phyloP scores from a whole-genome alignment of 1,140 invertebrate species.

The Maniola jurtina region DNA sequence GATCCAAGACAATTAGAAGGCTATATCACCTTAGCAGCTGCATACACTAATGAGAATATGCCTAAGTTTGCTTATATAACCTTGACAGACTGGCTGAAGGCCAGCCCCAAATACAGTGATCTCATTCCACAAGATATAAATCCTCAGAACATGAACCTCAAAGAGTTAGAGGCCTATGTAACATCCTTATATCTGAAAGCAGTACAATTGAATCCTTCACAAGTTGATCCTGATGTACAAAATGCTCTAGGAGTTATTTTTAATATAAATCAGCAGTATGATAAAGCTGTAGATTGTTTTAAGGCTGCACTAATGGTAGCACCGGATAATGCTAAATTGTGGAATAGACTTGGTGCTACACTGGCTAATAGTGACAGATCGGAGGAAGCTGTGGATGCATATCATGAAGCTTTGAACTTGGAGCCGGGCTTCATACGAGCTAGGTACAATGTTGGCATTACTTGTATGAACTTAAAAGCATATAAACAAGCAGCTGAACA shows the following conservation, averaged over 20 bases:
- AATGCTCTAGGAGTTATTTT: slow-evolving; percentile 97
- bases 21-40: slow-evolving; percentile 94
- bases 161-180: slow-evolving; percentile 79
- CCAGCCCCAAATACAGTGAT: slow-evolving; percentile 91
- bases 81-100: slow-evolving; percentile 90
- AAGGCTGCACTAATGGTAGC: slow-evolving; percentile 90
- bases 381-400: slow-evolving; percentile 97
- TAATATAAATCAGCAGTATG: slow-evolving; percentile 95
- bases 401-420: slow-evolving; percentile 93
- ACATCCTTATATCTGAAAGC: slow-evolving; percentile 92
- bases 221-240: slow-evolving; percentile 96
- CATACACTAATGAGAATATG: slow-evolving; percentile 97
- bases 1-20: slow-evolving; percentile 91
- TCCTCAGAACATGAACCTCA: slow-evolving; percentile 56
- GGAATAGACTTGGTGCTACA: slow-evolving; percentile 98
- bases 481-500: slow-evolving; percentile 97
- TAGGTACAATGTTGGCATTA: slow-evolving; percentile 98
- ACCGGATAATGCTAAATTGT: slow-evolving; percentile 94
- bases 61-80: slow-evolving; percentile 86
- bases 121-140: slow-evolving; percentile 80
- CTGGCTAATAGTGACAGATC: slow-evolving; percentile 96
- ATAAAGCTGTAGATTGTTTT: slow-evolving; percentile 98
- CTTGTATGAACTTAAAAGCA: slow-evolving; percentile 97
- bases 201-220: slow-evolving; percentile 86
- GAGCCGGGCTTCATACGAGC: slow-evolving; percentile 98